Evolutionary conservation across 1,140 invertebrate species (phyloP), one percentile per base, ranked within the genome.

Genomic region (Penaeus japonicus): DNA sequence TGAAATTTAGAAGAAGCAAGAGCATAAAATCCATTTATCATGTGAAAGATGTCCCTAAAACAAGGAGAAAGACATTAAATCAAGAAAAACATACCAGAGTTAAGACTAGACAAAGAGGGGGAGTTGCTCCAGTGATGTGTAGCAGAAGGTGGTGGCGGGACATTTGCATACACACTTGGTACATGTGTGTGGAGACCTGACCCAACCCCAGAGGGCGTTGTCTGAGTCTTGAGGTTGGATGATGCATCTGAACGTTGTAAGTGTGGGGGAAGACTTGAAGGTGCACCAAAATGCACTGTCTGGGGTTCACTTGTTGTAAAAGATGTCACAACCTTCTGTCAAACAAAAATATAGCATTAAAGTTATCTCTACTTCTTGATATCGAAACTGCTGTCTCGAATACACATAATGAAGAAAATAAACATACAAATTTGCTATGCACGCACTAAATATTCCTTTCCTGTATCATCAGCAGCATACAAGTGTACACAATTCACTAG

Each of bases 231-330:
- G 17, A 90, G 80, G 47, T 90, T 89, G 73, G 90, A 90, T 24
- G 79, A n/a, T 22, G 84, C 90, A n/a, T 90, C 90, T 35, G 90
- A 90, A 35, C 90, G 90, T 73, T 87, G 85, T 30, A 90, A 35
- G 53, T 84, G 78, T 22, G 54, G 65, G 4, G 79, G 81, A 47
- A 59, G 57, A 32, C 80, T 78, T 4, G 89, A 62, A 5, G 87
- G 79, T 22, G 84, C 78, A 15, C 90, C 90, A 81, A 90, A 90
- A 57, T 89, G 88, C 15, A 89, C 87, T 54, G 87, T 90, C 62
- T 90, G 90, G n/a, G 90, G 90, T 78, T 90, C 87, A 85, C 90
- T 90, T 32, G 90, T 90, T 59, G 85, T 90, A 77, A 89, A 90
- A 73, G 89, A 87, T n/a, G 89, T 90, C 57, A 90, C 89, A 59